Evolutionary conservation across 2,113 vertebrate genomes (phyloP).

Genomic region (Perca flavescens): DNA sequence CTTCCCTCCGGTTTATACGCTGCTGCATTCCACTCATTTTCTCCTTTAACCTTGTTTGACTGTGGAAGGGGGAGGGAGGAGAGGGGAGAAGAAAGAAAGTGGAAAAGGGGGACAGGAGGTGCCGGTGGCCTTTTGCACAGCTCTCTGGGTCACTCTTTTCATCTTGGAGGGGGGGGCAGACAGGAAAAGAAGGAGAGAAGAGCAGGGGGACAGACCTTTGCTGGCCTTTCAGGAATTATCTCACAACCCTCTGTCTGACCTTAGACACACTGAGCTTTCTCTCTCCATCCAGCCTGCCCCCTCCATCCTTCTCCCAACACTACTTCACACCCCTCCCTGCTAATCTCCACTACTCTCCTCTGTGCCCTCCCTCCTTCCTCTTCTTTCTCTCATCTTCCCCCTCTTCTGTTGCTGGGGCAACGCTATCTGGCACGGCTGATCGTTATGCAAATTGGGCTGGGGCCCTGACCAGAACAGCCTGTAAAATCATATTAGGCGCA

Average conservation of each 20-base stretch:
- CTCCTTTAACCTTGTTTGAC: conserved; percentile 74
- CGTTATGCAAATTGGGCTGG: conserved; percentile 90
- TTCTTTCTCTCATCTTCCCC: conserved; percentile 67
- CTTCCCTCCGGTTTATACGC: conserved; percentile 64
- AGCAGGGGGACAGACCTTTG: conserved; percentile 61
- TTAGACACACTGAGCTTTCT: conserved; percentile 54
- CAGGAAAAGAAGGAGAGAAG: conserved; percentile 26
- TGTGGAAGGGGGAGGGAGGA: conserved; percentile 62
- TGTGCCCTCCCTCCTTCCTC: conserved; percentile 57
- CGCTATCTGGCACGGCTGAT: conserved; percentile 86
- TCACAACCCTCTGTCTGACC: conserved; percentile 74
- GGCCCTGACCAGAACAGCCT: conserved; percentile 88
- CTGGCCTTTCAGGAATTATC: conserved; percentile 81
- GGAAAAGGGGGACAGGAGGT: conserved; percentile 34
- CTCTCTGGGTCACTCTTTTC: conserved; percentile 56
- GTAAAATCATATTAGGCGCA: conserved; percentile 87
- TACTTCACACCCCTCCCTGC: conserved; percentile 58
- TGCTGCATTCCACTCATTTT: conserved; percentile 77
- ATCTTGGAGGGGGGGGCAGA: conserved; percentile 31
- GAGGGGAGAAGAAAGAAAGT: conserved; percentile 5
- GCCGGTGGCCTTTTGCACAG: conserved; percentile 66
- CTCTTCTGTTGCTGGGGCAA: conserved; percentile 89
- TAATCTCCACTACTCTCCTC: conserved; percentile 60
- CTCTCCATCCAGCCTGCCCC: conserved; percentile 21
- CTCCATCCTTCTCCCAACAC: conserved; percentile 32